phyloP scores from a whole-genome alignment of 1,140 invertebrate species.

The Bombus confusus region DNA sequence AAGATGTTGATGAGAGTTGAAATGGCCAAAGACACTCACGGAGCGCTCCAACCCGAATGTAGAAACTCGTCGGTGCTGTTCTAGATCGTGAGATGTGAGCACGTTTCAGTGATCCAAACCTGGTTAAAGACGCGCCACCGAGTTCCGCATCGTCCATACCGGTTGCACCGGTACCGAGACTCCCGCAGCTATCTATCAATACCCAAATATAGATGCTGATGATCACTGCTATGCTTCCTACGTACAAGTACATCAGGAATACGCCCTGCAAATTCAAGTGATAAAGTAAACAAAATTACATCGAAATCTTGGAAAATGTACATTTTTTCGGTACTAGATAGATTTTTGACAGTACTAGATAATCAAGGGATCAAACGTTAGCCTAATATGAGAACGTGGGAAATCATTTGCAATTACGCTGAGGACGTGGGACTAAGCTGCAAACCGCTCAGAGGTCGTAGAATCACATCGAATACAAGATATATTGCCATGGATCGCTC shows the following conservation, averaged over 20 bases:
- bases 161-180: constrained; percentile 68
- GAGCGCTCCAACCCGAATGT: constrained; percentile 86
- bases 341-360: neutral
- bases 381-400: neutral
- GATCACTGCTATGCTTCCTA: constrained; percentile 86
- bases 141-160: constrained; percentile 79
- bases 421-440: neutral
- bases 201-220: constrained; percentile 87
- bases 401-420: neutral
- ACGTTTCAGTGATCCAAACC: constrained; percentile 84
- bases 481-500: neutral
- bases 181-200: constrained; percentile 84
- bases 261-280: constrained; percentile 81
- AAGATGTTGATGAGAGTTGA: neutral
- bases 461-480: neutral
- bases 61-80: constrained; percentile 85
- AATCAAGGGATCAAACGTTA: neutral
- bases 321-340: no score
- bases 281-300: neutral
- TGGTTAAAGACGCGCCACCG: constrained; percentile 80
- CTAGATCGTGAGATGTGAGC: constrained; percentile 84
- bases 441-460: neutral
- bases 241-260: constrained; percentile 86
- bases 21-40: constrained; percentile 78
- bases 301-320: neutral